Percentiles rank a stretch among this genome's conserved stretches.
Evolutionary conservation across 2,888 invertebrate genomes (phyloP).

Genomic region (Trissolcus brochymenae): DNA sequence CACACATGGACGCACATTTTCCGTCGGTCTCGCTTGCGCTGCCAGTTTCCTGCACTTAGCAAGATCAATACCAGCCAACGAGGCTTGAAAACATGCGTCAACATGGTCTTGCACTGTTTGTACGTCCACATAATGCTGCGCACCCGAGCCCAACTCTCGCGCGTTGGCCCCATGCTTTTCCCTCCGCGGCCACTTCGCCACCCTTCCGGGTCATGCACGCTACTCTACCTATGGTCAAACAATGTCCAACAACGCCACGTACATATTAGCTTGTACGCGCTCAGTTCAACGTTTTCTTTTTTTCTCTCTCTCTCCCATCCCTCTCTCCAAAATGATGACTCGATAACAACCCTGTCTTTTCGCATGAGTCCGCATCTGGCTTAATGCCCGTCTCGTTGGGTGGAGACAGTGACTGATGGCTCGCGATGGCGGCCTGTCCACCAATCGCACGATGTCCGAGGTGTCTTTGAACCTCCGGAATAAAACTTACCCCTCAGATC

Average conservation of each 20-base stretch:
- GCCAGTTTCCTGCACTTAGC: conserved; percentile 76
- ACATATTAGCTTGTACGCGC: conserved; percentile 71
- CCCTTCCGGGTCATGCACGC: conserved; percentile 55
- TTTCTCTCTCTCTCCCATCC: conserved; percentile 12
- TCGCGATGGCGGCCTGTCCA: conserved; percentile 27
- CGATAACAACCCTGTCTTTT: conserved; percentile 37
- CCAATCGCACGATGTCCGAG: too few relatives aligned
- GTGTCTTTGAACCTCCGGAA: too few relatives aligned
- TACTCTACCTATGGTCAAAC: conserved; percentile 67
- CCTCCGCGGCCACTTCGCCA: conserved; percentile 58
- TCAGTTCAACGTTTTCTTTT: conserved; percentile 66
- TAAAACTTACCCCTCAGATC: too few relatives aligned
- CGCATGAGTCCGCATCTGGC: conserved; percentile 21
- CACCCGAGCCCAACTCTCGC: conserved; percentile 60
- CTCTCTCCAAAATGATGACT: conserved; percentile 7
- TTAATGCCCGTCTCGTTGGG: conserved; percentile 4
- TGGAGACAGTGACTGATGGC: conserved; percentile 36
- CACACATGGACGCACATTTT: conserved; percentile 37
- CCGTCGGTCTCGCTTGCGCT: conserved; percentile 65
- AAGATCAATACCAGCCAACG: conserved; percentile 80
- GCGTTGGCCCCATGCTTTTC: conserved; percentile 23
- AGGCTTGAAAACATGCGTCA: conserved; percentile 82
- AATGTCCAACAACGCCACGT: conserved; percentile 75
- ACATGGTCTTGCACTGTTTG: conserved; percentile 78
- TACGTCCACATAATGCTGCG: conserved; percentile 77